These are phyloP conservation scores for Oncorhynchus masou DNA, from an alignment of 2,113 vertebrate genomes.

Conservation along the genomic window DNA sequence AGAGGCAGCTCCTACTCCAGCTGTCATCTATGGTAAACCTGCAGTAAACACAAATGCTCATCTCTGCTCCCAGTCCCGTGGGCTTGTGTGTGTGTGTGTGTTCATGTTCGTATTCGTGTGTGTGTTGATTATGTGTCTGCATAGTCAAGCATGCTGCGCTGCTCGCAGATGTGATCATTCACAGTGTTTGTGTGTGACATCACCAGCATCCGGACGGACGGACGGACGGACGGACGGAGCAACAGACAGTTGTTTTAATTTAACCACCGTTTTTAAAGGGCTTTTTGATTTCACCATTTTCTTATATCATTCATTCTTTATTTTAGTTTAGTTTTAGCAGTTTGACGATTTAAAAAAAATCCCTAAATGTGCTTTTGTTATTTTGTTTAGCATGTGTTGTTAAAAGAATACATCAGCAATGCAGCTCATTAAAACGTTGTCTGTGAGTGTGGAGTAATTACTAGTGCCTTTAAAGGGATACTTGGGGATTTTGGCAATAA, in stretches of 20 bases:
- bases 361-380: not conserved
- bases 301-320: not conserved
- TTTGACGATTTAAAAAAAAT: not conserved
- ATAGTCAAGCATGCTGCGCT: conserved; percentile 56
- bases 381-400: conserved; percentile 10
- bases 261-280: not conserved
- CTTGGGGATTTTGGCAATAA: no score
- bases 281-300: conserved; percentile 8
- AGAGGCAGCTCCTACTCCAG: conserved; percentile 90
- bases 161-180: conserved; percentile 13
- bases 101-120: not conserved
- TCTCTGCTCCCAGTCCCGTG: conserved; percentile 36
- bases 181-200: conserved; percentile 17
- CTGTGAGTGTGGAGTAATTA: not conserved
- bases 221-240: not conserved
- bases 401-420: not conserved
- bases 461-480: not conserved
- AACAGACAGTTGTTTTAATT: not conserved
- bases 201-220: conserved; percentile 1
- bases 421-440: not conserved
- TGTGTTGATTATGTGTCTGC: conserved; percentile 18
- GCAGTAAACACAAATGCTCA: conserved; percentile 45
- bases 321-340: not conserved
- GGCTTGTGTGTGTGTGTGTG: conserved; percentile 5
- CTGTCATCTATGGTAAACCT: conserved; percentile 91